These are phyloP conservation scores for Andricus curvator DNA, from an alignment of 2,888 invertebrate genomes.

Conservation along the genomic window DNA sequence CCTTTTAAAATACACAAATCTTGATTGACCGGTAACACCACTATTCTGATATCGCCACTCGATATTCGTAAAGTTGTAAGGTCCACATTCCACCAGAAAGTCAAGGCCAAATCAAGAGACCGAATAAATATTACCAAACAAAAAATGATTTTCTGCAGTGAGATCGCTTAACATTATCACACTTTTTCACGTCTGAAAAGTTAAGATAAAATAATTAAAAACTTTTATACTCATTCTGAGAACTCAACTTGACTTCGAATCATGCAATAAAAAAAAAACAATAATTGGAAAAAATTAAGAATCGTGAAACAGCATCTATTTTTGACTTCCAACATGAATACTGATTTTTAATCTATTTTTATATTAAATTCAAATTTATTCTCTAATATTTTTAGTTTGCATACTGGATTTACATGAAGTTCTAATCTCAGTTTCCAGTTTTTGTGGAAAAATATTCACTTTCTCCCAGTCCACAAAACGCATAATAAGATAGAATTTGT, in stretches of 20 bases:
- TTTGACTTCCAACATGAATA: neutral
- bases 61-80: conserved; percentile 33
- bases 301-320: neutral
- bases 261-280: neutral
- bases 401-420: conserved; percentile 10
- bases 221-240: neutral
- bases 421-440: conserved; percentile 7
- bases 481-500: conserved; percentile 6
- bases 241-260: neutral
- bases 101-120: conserved; percentile 21
- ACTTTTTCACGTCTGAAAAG: neutral
- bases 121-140: conserved; percentile 30
- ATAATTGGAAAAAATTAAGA: neutral
- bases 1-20: conserved; percentile 29
- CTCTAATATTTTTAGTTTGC: neutral
- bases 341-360: neutral
- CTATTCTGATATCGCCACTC: conserved; percentile 20
- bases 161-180: neutral
- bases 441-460: conserved; percentile 25
- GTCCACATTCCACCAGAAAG: conserved; percentile 34
- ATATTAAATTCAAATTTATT: neutral
- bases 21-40: conserved; percentile 39
- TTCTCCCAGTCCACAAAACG: conserved; percentile 20
- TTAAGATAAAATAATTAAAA: neutral
- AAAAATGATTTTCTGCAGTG: neutral